Evolutionary conservation across 2,797 vertebrate genomes (phyloP).

Genomic region (Buphagus erythrorhynchus): DNA sequence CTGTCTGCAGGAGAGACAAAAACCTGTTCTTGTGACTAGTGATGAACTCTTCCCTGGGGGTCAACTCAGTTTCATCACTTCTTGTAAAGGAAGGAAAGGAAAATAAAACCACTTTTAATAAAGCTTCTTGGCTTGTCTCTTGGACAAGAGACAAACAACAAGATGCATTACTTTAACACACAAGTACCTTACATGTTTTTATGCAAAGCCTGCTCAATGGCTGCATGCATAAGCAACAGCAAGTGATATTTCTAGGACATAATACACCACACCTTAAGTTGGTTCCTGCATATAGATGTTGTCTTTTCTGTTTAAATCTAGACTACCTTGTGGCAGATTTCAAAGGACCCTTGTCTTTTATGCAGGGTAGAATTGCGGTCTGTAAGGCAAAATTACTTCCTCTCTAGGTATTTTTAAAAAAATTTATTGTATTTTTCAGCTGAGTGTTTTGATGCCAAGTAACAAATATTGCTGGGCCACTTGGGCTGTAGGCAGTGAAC

Average conservation of each 20-base stretch:
- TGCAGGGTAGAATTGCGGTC: background rate
- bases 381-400: background rate
- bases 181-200: background rate
- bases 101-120: background rate
- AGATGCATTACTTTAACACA: background rate
- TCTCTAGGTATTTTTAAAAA: background rate
- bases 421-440: background rate
- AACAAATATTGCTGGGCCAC: background rate
- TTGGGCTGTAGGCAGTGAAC: background rate
- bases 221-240: background rate
- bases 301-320: background rate
- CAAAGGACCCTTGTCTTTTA: background rate
- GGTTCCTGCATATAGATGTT: background rate
- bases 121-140: background rate
- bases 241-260: background rate
- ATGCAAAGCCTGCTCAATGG: background rate
- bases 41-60: background rate
- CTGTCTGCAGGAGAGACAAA: background rate
- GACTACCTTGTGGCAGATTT: background rate
- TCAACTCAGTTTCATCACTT: background rate
- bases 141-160: background rate
- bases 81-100: background rate
- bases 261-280: background rate
- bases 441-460: background rate
- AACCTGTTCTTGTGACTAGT: background rate